These are phyloP conservation scores for Alectura lathami DNA, from an alignment of 2,113 vertebrate genomes.

Conservation along the genomic window DNA sequence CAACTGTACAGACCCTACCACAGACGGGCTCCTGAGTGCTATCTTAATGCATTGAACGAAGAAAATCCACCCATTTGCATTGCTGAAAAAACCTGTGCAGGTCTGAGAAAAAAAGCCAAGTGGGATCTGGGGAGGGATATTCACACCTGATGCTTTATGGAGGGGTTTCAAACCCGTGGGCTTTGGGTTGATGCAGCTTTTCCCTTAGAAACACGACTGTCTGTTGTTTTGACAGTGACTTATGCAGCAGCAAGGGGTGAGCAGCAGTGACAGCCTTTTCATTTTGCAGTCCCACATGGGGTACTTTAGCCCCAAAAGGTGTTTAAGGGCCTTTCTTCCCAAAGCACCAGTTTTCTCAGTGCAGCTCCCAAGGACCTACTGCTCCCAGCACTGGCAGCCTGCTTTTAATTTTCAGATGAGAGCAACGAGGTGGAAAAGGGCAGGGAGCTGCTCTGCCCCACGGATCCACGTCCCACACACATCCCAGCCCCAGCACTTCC, in stretches of 20 bases:
- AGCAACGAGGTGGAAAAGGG: not conserved
- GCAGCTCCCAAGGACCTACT: not conserved
- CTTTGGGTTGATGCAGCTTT: not conserved
- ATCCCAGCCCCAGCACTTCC: not conserved
- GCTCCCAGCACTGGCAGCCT: not conserved
- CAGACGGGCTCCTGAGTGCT: accelerated
- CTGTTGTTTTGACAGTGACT: not conserved
- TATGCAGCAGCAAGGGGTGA: not conserved
- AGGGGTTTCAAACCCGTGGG: not conserved
- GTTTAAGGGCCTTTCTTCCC: not conserved
- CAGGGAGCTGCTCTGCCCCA: not conserved
- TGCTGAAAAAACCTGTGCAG: not conserved
- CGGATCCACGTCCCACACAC: not conserved
- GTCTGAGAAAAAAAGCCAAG: not conserved
- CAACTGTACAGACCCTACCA: not conserved
- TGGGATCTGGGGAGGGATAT: not conserved
- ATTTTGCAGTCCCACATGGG: not conserved
- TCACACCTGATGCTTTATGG: not conserved
- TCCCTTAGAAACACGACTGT: not conserved
- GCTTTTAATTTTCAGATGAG: not conserved
- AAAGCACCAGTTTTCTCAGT: not conserved
- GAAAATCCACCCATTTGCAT: not conserved
- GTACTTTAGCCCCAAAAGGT: not conserved
- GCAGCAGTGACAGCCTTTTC: not conserved
- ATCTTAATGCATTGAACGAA: not conserved